Base-by-base conservation (phyloP, 2,888 invertebrate genomes). In the Pachliopta kotzebuea region DNA sequence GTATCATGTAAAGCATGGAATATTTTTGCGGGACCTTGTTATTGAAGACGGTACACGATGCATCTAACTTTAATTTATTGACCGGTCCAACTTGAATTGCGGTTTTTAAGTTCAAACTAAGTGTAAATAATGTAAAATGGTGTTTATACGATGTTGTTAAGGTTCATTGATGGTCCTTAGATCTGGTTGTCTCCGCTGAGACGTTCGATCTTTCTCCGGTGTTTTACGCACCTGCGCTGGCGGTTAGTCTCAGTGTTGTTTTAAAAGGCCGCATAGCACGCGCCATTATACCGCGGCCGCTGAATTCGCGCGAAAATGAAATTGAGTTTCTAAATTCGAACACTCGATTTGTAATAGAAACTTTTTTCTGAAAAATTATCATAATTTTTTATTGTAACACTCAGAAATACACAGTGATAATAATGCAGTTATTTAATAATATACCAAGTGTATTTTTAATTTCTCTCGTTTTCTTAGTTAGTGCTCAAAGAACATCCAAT, bases 401-500 rank as follows among this genome's bases (percentile, higher is more conserved):
- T 66, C 61, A 42, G 42, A 56, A 59, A 24, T 56, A 55, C 53
- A 55, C 49, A 49, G 67, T 68, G 59, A 55, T 58, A 53, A 86
- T 79, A 75, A 88, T 87, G 84, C 83, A 79, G 77, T 82, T 83
- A 66, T 70, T 81, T 72, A 83, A 81, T 67, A 83, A 83, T 71
- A 75, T 90, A 70, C 84, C 83, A 29, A 83, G 86, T 85, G 86
- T 90, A 70, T 69, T 92, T 69, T 71, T 92, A 74, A 81, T 90
- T 70, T 86, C 85, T 49, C 72, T 92, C 71, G 83, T 90, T 71
- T 76, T 91, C 64, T 74, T 92, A 71, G 88, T 84, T 53, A 88
- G 81, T 77, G 90, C 91, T 59, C 92, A 92, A 77, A 87, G 88
- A 74, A 73, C 85, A 14, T 80, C 88, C 0, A 84, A 83, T 69